A percentile compares a stretch with the other conserved stretches of the same genome.
Conservation (phyloP, 2,888 invertebrate species). For the Panzeria rudis region DNA sequence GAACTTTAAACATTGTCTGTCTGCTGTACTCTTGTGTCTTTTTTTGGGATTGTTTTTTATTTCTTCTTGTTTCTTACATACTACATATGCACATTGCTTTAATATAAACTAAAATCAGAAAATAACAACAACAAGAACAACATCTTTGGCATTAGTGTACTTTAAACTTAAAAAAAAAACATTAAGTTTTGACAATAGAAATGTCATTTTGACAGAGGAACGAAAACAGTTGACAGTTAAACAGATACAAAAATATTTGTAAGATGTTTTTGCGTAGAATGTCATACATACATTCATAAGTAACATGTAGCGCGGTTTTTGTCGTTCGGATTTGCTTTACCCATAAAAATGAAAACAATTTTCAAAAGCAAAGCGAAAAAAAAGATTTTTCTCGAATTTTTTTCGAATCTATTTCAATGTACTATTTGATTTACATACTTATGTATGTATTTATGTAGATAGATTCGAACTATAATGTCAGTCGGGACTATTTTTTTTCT, state of each 20-base stretch:
- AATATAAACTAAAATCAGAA: constrained; percentile 39
- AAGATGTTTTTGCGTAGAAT: not conserved
- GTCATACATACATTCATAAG: not conserved
- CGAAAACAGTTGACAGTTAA: constrained; percentile 23
- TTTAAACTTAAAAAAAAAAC: constrained; percentile 18
- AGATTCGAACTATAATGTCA: too few species aligned
- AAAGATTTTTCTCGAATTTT: too few species aligned
- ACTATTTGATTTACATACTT: not conserved
- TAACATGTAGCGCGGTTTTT: not conserved
- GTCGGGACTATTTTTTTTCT: too few species aligned
- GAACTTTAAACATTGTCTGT: constrained; percentile 44
- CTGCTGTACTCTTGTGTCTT: constrained; percentile 16
- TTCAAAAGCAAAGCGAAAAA: too few species aligned
- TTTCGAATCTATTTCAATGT: too few species aligned
- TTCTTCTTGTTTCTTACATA: not conserved
- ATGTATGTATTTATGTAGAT: not conserved
- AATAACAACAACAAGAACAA: constrained; percentile 24
- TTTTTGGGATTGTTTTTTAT: not conserved
- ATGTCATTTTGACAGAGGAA: constrained; percentile 56
- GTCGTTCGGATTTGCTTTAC: too few species aligned
- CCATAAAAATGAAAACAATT: too few species aligned
- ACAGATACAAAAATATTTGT: constrained; percentile 24
- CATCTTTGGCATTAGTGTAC: constrained; percentile 22
- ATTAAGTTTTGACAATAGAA: constrained; percentile 31
- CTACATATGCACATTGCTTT: not conserved